Evolutionary conservation across 2,113 vertebrate species (phyloP), one percentile per base, ranked within the genome.

Genomic region (Loxodonta africana): DNA sequence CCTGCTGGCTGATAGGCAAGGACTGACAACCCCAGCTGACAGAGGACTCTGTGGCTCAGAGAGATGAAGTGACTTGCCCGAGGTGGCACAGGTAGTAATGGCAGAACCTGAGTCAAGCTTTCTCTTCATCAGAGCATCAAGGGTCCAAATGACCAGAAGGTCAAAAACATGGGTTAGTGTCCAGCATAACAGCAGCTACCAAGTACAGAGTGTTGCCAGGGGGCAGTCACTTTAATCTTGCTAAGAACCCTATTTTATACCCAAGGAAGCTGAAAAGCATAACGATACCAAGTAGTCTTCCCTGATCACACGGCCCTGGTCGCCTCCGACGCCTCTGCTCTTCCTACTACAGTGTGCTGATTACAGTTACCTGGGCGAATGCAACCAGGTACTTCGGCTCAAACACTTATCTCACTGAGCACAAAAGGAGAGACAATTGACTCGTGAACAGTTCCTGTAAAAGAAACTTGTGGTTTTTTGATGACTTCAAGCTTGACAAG

Each of bases 11-110:
- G 11, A 9, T 6, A 4, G 20, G 44, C 37, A 53, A 8, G 71
- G 63, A 2, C 30, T 2, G 1, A 26, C 23, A 71, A 2, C 8
- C 53, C 8, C 1, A 4, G 21, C 4, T 0, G 17, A 67, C 0
- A 14, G 48, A 48, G 41, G 78, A 12, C 33, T 48, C 30, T 3
- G 14, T 26, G 82, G 65, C 46, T 37, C 6, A 30, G 17, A 23
- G 1, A 6, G 8, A 11, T 15, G 5, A 1, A 67, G 60, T 8
- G 69, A 23, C 46, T 23, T 2, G 15, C 9, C 74, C 85, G 26
- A 12, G 6, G 25, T 9, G n/a, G n/a, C 5, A 5, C 21, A 23
- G 25, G 63, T 2, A 6, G 37, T 20, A 26, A 8, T 8, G 41
- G n/a, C 87, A 77, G 82, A 33, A 10, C 51, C 28, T 2, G 53